These are phyloP conservation scores for Mylabris phalerata DNA, from an alignment of 1,140 invertebrate genomes.

Conservation along the genomic window DNA sequence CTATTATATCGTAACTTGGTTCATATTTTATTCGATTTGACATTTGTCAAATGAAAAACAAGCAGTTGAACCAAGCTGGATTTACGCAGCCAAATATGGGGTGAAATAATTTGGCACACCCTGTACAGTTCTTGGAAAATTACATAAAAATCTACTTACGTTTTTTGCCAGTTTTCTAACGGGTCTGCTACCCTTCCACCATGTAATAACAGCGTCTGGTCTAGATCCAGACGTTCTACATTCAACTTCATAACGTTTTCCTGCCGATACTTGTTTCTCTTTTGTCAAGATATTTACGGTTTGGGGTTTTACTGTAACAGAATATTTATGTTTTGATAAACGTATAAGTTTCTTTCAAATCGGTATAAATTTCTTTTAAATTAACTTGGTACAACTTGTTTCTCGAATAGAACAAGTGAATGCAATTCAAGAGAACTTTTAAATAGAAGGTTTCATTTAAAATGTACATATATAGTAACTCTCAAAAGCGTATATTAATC, in stretches of 20 bases:
- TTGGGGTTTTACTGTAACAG: constrained; percentile 68
- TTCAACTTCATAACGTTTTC: constrained; percentile 74
- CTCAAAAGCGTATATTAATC: too few species aligned
- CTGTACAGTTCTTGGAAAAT: not conserved
- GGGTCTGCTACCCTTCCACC: constrained; percentile 76
- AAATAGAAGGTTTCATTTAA: too few species aligned
- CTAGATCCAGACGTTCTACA: constrained; percentile 75
- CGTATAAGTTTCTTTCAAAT: not conserved
- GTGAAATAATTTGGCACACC: too few species aligned
- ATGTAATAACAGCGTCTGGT: constrained; percentile 75
- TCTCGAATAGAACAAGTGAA: too few species aligned
- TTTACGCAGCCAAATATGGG: too few species aligned
- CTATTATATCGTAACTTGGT: too few species aligned
- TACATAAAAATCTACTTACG: constrained; percentile 51
- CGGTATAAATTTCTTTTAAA: not conserved
- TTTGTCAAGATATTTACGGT: constrained; percentile 72
- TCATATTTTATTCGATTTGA: too few species aligned
- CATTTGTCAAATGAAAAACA: too few species aligned
- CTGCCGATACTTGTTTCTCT: constrained; percentile 68
- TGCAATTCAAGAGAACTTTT: too few species aligned
- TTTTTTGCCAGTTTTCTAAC: constrained; percentile 70
- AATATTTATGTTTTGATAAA: constrained; percentile 7
- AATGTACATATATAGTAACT: too few species aligned
- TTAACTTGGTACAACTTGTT: not conserved
- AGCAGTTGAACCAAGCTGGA: too few species aligned